Percentiles rank a stretch among this genome's conserved stretches.
Evolutionary conservation across 1,140 invertebrate genomes (phyloP).

Genomic region (Condylostylus longicornis): DNA sequence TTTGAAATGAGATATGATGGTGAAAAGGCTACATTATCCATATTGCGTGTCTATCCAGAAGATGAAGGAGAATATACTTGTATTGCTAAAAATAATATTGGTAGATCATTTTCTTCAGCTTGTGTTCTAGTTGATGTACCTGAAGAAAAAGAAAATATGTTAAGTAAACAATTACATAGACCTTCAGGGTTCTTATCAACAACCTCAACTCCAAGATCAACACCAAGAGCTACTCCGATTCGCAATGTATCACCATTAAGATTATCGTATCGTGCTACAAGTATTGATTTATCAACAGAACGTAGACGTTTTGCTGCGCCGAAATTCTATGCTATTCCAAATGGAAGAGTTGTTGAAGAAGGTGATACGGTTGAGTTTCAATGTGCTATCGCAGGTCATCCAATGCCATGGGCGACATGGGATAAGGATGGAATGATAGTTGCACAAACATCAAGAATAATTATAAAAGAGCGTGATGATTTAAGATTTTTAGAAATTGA

Average conservation of each 20-base stretch:
- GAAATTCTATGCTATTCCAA: slow-evolving; percentile 76
- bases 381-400: slow-evolving; percentile 60
- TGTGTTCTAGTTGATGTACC: slow-evolving; percentile 69
- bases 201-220: slow-evolving; percentile 54
- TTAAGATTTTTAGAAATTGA: slow-evolving; percentile 58
- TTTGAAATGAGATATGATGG: slow-evolving; percentile 52
- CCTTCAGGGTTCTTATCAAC: slow-evolving; percentile 48
- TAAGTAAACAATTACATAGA: slow-evolving; percentile 48
- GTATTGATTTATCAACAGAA: slow-evolving; percentile 20
- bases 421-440: slow-evolving; percentile 57
- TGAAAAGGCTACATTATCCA: slow-evolving; percentile 49
- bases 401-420: slow-evolving; percentile 62
- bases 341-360: slow-evolving; percentile 67
- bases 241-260: slow-evolving; percentile 45
- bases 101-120: slow-evolving; percentile 60
- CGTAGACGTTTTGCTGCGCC: slow-evolving; percentile 38
- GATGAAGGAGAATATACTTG: slow-evolving; percentile 84
- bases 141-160: slow-evolving; percentile 59
- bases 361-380: slow-evolving; percentile 67
- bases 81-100: slow-evolving; percentile 62
- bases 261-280: slow-evolving; percentile 22
- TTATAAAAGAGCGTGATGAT: slow-evolving; percentile 60
- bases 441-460: slow-evolving; percentile 46
- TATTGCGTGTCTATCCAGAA: slow-evolving; percentile 64
- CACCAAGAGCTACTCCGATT: slow-evolving; percentile 51